Percentiles rank a stretch among this genome's conserved stretches.
Conservation (phyloP, 2,113 vertebrate species). For the Gobiocypris rarus region DNA sequence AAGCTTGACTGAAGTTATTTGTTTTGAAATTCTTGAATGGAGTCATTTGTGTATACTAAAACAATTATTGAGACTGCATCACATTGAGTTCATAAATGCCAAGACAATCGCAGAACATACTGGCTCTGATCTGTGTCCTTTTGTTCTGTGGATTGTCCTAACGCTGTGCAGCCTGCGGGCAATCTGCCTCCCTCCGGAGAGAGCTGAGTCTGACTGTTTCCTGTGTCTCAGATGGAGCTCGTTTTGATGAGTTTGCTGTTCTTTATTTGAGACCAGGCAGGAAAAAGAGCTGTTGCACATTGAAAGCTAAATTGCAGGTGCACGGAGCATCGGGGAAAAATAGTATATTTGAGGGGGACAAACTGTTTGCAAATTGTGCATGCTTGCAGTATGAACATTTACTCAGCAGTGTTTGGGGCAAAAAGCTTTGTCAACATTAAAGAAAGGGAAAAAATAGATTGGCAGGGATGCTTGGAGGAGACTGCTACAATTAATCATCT, state of each 20-base stretch:
- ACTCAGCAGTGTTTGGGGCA: constrained; percentile 44
- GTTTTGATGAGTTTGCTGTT: constrained; percentile 50
- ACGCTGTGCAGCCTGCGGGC: constrained; percentile 4
- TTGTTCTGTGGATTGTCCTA: constrained; percentile 21
- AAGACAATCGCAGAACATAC: neutral
- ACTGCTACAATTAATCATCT: constrained; percentile 40
- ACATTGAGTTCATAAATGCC: neutral
- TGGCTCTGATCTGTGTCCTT: constrained; percentile 24
- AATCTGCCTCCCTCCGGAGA: constrained; percentile 26
- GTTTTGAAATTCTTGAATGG: neutral
- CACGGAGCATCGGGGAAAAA: neutral
- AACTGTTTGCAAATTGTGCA: constrained; percentile 31
- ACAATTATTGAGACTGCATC: neutral
- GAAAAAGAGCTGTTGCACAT: constrained; percentile 39
- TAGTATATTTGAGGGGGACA: constrained; percentile 32
- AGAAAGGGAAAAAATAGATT: neutral
- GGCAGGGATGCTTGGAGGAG: constrained; percentile 45
- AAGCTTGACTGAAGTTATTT: constrained; percentile 3
- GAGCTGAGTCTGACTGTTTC: constrained; percentile 37
- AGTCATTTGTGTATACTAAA: neutral
- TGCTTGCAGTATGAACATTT: constrained; percentile 45
- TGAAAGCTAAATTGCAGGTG: constrained; percentile 55
- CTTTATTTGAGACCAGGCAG: constrained; percentile 42
- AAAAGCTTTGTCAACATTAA: constrained; percentile 55
- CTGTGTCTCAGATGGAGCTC: constrained; percentile 38